These are phyloP conservation scores for Eupithecia subfuscata DNA, from an alignment of 2,888 invertebrate genomes.

Conservation along the genomic window DNA sequence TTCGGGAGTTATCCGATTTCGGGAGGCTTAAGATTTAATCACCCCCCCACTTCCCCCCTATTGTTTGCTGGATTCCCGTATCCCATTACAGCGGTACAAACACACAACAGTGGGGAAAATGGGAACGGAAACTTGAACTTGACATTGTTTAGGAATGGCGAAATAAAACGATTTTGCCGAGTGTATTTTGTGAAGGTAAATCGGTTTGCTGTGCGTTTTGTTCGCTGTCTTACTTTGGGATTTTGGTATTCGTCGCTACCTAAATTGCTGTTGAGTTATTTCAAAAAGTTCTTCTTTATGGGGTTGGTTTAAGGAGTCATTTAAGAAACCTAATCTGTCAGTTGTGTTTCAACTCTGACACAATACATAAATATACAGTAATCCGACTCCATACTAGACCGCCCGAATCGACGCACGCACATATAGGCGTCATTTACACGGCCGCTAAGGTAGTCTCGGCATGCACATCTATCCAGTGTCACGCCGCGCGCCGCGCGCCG, in stretches of 20 bases:
- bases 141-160: slow-evolving; percentile 9
- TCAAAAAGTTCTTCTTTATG: background rate
- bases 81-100: slow-evolving; percentile 22
- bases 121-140: slow-evolving; percentile 27
- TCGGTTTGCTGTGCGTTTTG: background rate
- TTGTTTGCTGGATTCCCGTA: slow-evolving; percentile 16
- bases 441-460: no score
- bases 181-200: slow-evolving; percentile 7
- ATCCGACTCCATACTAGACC: no score
- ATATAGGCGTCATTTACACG: no score
- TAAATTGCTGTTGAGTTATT: background rate
- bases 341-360: background rate
- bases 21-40: slow-evolving; percentile 16
- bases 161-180: background rate
- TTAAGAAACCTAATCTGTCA: background rate
- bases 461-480: no score
- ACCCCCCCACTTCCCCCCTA: background rate
- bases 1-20: slow-evolving; percentile 20
- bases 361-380: no score
- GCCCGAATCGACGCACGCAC: no score
- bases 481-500: no score
- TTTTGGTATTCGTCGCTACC: background rate
- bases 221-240: background rate
- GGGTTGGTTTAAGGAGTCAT: background rate
- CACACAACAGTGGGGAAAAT: slow-evolving; percentile 20